Percentiles rank a stretch among this genome's conserved stretches.
Conservation (phyloP, 1,140 invertebrate genomes). For the Drosophila dunni region DNA sequence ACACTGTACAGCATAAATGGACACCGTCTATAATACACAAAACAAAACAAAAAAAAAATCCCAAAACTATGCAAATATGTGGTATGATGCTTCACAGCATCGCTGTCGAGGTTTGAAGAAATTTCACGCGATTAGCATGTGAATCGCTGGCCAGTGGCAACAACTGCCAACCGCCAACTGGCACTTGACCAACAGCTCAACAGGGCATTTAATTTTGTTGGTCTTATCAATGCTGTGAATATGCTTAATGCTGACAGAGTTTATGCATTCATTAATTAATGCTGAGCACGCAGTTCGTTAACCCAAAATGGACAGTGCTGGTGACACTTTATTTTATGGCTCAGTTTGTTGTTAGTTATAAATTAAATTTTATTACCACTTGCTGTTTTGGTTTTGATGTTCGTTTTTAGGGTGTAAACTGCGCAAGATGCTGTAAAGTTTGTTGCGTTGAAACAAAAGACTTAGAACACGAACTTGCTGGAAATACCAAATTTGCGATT, state of each 20-base stretch:
- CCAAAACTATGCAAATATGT: conserved; percentile 60
- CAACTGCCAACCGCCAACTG: conserved; percentile 26
- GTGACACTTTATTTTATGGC: conserved; percentile 41
- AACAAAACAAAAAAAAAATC: conserved; percentile 44
- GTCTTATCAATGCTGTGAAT: conserved; percentile 72
- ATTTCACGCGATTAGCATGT: conserved; percentile 79
- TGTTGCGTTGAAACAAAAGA: conserved; percentile 28
- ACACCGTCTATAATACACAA: conserved; percentile 3
- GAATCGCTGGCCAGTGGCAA: conserved; percentile 54
- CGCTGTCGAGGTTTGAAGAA: conserved; percentile 43
- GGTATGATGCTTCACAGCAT: conserved; percentile 11
- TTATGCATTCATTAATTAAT: conserved; percentile 75
- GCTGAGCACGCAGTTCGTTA: conserved; percentile 62
- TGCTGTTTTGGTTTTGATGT: conserved; percentile 47
- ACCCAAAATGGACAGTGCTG: conserved; percentile 56
- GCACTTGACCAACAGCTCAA: conserved; percentile 25
- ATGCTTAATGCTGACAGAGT: conserved; percentile 62
- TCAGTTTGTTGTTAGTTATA: conserved; percentile 55
- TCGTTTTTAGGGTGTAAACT: conserved; percentile 62
- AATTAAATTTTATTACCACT: conserved; percentile 64
- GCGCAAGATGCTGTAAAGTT: conserved; percentile 44
- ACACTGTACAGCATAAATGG: conserved; percentile 46
- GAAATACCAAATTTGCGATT: conserved; percentile 4
- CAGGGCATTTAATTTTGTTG: conserved; percentile 67
- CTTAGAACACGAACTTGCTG: conserved; percentile 35